Base-by-base conservation (phyloP, 2,797 vertebrate genomes). In the Falco novaeseelandiae region DNA sequence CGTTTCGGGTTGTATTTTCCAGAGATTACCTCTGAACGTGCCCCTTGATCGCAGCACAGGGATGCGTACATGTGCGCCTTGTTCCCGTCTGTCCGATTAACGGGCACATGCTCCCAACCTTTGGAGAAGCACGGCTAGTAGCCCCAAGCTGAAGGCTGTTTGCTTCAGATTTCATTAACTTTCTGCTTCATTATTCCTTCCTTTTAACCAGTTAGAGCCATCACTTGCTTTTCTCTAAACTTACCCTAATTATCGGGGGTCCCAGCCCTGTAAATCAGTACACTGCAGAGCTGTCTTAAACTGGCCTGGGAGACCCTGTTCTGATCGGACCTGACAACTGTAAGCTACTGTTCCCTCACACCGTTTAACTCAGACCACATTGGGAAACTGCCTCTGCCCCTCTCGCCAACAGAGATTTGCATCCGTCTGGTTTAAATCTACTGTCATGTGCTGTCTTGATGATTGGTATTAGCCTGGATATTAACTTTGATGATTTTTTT, bases 261-360 rank as follows among this genome's bases (percentile, higher is more conserved):
- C 95, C 94, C 86, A 96, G 91, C 89, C 95, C 97, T 89, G 89
- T 97, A 98, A 98, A 97, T 98, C 97, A 97, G 93, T 90, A 93
- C 90, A 94, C 94, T 87, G 71, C 95, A 89, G 93, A 95, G 73
- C 95, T 96, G 95, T 96, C 97, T 97, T 94, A 96, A 91, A 88
- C 73, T 81, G 83, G 67, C 96, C 90, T 93, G 92, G 86, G 87
- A 93, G 95, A 85, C 83, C 96, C 95, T 97, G 89, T 97, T 98
- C 98, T 99, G 98, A 99, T 98, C 96, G 83, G 97, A 98, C 97
- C 98, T 98, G 98, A 99, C 99, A 99, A 98, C 98, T 98, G 96
- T 98, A 98, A 99, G 98, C 98, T 99, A 99, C 99, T 93, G 98
- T 99, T 99, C 99, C 98, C 98, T 98, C 97, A 96, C 97, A 83